Base-by-base conservation (phyloP, 2,797 vertebrate species). In the Coregonus suidteri region DNA sequence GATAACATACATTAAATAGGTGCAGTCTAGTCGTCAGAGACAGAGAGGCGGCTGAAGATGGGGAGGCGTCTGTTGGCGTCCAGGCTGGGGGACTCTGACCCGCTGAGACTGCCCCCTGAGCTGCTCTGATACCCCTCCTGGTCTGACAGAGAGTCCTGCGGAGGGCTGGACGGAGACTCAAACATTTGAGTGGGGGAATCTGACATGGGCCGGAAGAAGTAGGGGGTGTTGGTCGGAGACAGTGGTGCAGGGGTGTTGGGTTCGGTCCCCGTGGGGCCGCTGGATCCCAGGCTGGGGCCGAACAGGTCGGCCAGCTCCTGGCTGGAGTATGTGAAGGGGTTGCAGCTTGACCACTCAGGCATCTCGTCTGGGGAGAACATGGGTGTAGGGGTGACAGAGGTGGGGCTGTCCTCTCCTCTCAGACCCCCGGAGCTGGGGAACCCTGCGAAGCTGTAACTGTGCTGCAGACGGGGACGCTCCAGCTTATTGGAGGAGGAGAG, bases 11-110 rank as follows among this genome's bases (percentile, higher is more conserved):
- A 25, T 53, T 2, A 70, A 6, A 77, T 20, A 65, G 71, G 52
- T 74, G 83, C 78, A 67, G 81, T 88, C 94, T 97, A 98, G 90
- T 99, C 98, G 15, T 99, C 98, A 2, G 97, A 98, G 94, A 98
- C 97, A 90, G 98, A 98, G 82, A 99, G 97, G 95, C 97, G 98
- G 95, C 98, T 99, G 93, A 99, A 99, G 94, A 99, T 99, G 90
- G 97, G 98, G 83, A 99, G 96, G 90, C 98, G 96, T 90, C 96
- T 96, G 89, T 94, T 97, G 93, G 94, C 97, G 94, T 99, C 98
- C 88, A 97, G 96, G 90, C 94, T 93, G 6, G 97, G 97, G 51
- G 97, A 98, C 93, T 98, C 98, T 0, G 97, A 98, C 88, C 97
- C 97, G 54, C 97, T 98, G 86, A 96, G 95, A 91, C 96, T 97